These are phyloP conservation scores for Solenopsis invicta DNA, from an alignment of 1,140 invertebrate genomes.

Conservation along the genomic window DNA sequence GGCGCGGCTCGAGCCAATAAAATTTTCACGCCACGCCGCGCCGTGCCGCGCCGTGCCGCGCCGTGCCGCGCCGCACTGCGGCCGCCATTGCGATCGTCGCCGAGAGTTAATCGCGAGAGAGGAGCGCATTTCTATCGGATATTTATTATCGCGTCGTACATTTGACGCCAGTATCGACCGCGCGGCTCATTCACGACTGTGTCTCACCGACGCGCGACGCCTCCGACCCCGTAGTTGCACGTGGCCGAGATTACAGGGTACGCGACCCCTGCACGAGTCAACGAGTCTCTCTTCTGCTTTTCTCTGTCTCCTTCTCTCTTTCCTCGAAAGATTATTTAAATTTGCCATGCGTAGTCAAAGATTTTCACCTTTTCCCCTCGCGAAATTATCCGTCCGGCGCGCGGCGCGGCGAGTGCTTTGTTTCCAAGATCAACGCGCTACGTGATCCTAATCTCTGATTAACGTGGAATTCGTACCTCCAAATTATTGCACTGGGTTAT, in stretches of 20 bases:
- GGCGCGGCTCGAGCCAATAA: constrained; percentile 47
- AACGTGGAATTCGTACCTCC: not conserved
- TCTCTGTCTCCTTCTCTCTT: constrained; percentile 45
- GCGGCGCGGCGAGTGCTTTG: constrained; percentile 70
- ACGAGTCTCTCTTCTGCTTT: constrained; percentile 15
- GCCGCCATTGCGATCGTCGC: constrained; percentile 43
- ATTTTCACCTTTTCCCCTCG: constrained; percentile 61
- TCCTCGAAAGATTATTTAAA: constrained; percentile 84
- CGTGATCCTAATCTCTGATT: constrained; percentile 52
- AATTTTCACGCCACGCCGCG: no score
- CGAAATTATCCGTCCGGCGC: constrained; percentile 73
- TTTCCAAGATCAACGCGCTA: constrained; percentile 68
- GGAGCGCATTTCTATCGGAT: constrained; percentile 71
- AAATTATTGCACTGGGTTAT: not conserved
- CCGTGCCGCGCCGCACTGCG: no score
- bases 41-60: no score
- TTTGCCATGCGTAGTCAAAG: constrained; percentile 72
- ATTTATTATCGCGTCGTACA: constrained; percentile 75
- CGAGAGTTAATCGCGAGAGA: constrained; percentile 50
- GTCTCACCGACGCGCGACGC: constrained; percentile 9
- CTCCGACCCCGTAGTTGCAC: constrained; percentile 75
- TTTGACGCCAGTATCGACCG: constrained; percentile 60
- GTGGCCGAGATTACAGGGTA: constrained; percentile 85
- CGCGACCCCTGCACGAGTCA: constrained; percentile 76
- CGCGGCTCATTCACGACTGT: constrained; percentile 45